Percentiles rank a stretch among this genome's conserved stretches.
These are phyloP conservation scores for Camponotus fellah DNA, from an alignment of 2,888 invertebrate species.

Conservation along the genomic window DNA sequence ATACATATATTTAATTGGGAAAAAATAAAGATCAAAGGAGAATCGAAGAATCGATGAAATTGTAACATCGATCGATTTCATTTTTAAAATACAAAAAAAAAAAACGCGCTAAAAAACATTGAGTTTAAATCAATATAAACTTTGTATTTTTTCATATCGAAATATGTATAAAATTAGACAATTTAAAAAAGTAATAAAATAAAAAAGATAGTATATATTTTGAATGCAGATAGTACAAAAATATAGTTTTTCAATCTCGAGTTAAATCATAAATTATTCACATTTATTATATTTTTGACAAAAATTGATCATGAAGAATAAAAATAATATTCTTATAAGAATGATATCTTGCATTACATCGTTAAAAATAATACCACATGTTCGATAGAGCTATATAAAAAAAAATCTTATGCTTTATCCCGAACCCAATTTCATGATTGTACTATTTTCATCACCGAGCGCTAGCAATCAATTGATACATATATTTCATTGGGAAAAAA, in stretches of 20 bases:
- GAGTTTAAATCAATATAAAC: no score
- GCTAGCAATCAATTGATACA: slow-evolving; percentile 14
- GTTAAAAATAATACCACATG: not conserved
- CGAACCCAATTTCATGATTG: slow-evolving; percentile 18
- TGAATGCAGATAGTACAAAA: not conserved
- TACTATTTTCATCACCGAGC: slow-evolving; percentile 13
- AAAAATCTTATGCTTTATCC: no score
- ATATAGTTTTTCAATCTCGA: not conserved
- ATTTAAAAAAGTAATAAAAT: no score
- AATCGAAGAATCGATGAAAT: no score
- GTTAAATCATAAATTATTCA: not conserved
- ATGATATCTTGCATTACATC: not conserved
- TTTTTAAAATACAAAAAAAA: no score
- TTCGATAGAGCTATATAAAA: not conserved
- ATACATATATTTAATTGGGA: no score
- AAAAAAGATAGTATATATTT: not conserved
- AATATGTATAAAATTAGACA: no score
- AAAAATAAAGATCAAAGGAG: no score
- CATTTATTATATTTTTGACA: not conserved
- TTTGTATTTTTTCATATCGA: no score
- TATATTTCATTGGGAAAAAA: slow-evolving; percentile 15
- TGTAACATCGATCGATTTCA: no score
- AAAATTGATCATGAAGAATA: not conserved
- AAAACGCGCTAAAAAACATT: no score
- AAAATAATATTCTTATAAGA: not conserved